Evolutionary conservation across 2,113 vertebrate genomes (phyloP), one percentile per base, ranked within the genome.

Genomic region (Paracyprichromis sp.): DNA sequence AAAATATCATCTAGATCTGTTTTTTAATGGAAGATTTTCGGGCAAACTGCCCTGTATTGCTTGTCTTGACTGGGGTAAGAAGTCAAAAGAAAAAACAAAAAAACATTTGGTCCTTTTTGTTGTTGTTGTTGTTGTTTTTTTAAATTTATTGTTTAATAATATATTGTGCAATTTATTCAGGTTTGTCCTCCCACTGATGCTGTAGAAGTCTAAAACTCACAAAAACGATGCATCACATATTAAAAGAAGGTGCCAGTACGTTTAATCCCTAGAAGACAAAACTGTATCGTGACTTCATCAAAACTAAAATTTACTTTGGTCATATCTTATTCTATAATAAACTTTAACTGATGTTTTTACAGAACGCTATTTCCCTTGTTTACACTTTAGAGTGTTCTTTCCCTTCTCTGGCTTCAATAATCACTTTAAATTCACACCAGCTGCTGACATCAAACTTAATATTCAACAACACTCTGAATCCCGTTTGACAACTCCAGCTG

Each of bases 161-260:
- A 61, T 2, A 4, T 61, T 34, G 16, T 6, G 57, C 57, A 61
- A 19, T 61, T 61, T 19, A 10, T 34, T 34, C 9, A 34, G 29
- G 16, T 61, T 61, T 19, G 8, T 19, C 29, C 57, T 61, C 29
- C 57, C 57, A 61, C 57, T 61, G 29, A 61, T 61, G 29, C 57
- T 61, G 16, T 34, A 61, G 16, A 34, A 34, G 29, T 61, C 57
- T 2, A 61, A 61, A 3, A 61, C 57, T 61, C 29, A 34, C 5
- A 61, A 61, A 61, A 61, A 34, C 2, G 2, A 34, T 61, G 29
- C 29, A 34, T 63, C 29, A 4, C 16, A 63, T 63, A 63, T 34
- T 63, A 34, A 63, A 63, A 63, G 59, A 34, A 34, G 16, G 2
- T 11, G 29, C 0, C 3, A 34, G 29, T 10, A 61, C 0, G 0